A percentile compares a stretch with the other conserved stretches of the same genome.
Evolutionary conservation across 2,797 vertebrate species (phyloP).

Genomic region (Gobionotothen gibberifrons): DNA sequence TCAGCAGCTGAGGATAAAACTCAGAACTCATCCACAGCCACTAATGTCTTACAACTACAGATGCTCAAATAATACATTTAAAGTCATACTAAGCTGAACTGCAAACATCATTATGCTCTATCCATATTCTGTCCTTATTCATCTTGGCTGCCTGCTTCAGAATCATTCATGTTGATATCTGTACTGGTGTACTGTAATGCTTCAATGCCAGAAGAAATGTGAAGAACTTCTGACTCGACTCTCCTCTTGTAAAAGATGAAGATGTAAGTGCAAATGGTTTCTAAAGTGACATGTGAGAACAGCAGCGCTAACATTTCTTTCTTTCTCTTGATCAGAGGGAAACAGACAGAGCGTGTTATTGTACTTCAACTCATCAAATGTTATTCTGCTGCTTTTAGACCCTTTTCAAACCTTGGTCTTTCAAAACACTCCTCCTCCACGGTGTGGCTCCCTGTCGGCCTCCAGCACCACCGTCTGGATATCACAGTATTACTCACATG

Average conservation of each 20-base stretch:
- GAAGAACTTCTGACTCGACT: conserved; percentile 34
- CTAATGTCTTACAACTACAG: neutral
- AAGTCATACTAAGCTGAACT: conserved; percentile 16
- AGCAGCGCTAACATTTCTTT: conserved; percentile 10
- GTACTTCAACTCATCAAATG: conserved; percentile 22
- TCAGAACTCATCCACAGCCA: conserved; percentile 1
- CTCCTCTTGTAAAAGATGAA: conserved; percentile 9
- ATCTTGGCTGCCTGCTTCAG: conserved; percentile 1
- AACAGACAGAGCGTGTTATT: conserved; percentile 24
- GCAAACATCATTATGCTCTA: neutral
- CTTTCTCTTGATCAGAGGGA: conserved; percentile 11
- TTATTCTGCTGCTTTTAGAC: conserved; percentile 44
- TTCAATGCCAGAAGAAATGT: conserved; percentile 33
- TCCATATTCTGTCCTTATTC: neutral
- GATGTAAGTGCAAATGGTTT: neutral
- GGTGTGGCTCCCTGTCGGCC: conserved; percentile 25
- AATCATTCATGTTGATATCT: neutral
- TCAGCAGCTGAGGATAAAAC: conserved; percentile 27
- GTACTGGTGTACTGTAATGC: conserved; percentile 12
- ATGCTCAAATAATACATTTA: neutral
- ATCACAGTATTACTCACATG: conserved; percentile 65
- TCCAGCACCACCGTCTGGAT: conserved; percentile 51
- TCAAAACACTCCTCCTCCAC: conserved; percentile 2
- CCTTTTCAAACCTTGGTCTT: conserved; percentile 20
- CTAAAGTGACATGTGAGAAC: conserved; percentile 12